A percentile compares a stretch with the other conserved stretches of the same genome.
Evolutionary conservation across 1,140 invertebrate genomes (phyloP).

Genomic region (Latrodectus geometricus): DNA sequence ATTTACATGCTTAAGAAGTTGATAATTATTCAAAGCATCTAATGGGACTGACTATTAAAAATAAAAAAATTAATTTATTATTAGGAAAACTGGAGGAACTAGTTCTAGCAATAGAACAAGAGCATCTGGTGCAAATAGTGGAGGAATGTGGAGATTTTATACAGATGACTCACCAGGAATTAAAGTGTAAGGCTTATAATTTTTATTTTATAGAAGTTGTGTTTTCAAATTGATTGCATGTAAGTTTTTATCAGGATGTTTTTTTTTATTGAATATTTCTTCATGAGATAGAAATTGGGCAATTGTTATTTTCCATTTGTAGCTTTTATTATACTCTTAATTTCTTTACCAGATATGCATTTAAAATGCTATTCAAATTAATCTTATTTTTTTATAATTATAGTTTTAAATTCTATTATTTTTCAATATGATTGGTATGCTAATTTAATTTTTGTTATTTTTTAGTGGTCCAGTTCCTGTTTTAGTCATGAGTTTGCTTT

Average conservation of each 20-base stretch:
- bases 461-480: constrained; percentile 97
- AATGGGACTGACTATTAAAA: neutral
- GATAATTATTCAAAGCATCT: neutral
- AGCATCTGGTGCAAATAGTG: constrained; percentile 84
- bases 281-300: no score
- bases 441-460: constrained; percentile 67
- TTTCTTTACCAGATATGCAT: no score
- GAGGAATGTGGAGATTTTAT: constrained; percentile 99
- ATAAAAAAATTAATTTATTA: constrained; percentile 47
- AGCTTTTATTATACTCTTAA: no score
- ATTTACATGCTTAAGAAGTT: neutral
- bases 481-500: constrained; percentile 97
- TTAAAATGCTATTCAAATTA: no score
- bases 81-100: constrained; percentile 74
- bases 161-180: constrained; percentile 99
- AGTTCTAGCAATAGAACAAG: constrained; percentile 77
- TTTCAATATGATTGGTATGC: no score
- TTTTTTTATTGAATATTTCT: no score
- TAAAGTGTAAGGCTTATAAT: constrained; percentile 82
- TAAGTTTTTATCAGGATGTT: no score
- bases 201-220: no score
- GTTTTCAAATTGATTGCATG: no score
- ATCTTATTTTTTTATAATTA: no score
- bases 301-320: no score
- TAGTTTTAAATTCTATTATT: no score